phyloP scores from a whole-genome alignment of 2,797 vertebrate species.

The Graptemys geographica region DNA sequence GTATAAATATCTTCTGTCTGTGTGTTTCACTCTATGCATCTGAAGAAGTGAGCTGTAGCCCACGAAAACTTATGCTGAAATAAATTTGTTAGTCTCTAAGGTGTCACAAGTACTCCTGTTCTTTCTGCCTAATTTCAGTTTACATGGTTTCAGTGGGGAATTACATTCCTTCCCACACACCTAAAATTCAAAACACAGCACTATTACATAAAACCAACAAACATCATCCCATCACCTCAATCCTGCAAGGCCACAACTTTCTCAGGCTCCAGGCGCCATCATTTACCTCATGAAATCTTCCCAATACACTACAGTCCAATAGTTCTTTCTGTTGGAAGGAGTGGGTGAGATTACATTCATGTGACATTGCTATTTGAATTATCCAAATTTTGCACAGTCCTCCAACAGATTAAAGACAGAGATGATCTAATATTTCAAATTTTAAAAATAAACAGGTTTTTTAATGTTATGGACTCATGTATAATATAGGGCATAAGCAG shows the following conservation, averaged over 20 bases:
- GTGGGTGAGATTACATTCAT: background rate
- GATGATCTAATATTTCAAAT: background rate
- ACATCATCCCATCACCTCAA: background rate
- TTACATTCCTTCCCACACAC: background rate
- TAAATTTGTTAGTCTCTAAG: too few species aligned
- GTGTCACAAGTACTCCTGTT: too few species aligned
- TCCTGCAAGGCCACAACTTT: background rate
- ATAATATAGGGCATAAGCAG: background rate
- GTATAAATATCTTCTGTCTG: too few species aligned
- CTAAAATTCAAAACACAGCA: background rate
- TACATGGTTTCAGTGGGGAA: background rate
- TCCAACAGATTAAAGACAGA: background rate
- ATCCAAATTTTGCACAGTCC: background rate
- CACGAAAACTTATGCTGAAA: too few species aligned
- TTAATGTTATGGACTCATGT: background rate
- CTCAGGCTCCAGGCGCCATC: fast-evolving
- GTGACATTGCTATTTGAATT: fast-evolving
- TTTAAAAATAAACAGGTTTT: background rate
- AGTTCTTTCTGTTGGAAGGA: background rate
- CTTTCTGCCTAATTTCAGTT: background rate
- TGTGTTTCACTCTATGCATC: too few species aligned
- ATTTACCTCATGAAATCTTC: background rate
- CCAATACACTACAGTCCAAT: background rate
- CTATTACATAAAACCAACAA: background rate
- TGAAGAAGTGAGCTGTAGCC: too few species aligned